A percentile compares a stretch with the other conserved stretches of the same genome.
phyloP scores from a whole-genome alignment of 1,140 invertebrate genomes.

The Heliconius hewitsoni region DNA sequence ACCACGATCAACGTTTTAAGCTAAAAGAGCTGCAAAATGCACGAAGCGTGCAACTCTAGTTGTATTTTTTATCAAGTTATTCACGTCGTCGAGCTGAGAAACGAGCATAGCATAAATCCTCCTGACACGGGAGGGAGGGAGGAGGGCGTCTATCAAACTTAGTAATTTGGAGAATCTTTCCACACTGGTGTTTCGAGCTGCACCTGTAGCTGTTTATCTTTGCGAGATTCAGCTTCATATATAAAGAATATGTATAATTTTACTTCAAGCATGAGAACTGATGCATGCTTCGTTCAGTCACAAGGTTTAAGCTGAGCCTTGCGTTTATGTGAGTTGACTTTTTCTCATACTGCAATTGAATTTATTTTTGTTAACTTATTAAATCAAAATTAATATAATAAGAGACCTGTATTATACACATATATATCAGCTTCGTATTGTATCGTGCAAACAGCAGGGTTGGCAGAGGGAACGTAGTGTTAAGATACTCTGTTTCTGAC shows the following conservation, averaged over 20 bases:
- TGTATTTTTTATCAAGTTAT: neutral
- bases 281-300: too few species aligned
- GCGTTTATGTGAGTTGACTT: too few species aligned
- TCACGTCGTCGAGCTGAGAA: constrained; percentile 1
- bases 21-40: constrained; percentile 1
- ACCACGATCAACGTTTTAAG: neutral
- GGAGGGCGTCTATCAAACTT: neutral
- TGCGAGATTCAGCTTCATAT: neutral
- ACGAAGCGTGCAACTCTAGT: neutral
- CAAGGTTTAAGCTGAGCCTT: neutral
- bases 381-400: too few species aligned
- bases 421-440: too few species aligned
- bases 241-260: too few species aligned
- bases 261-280: too few species aligned
- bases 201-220: constrained; percentile 1
- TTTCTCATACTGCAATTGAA: too few species aligned
- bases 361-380: too few species aligned
- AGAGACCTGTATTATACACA: too few species aligned
- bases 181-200: neutral
- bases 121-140: neutral
- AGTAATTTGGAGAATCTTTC: neutral
- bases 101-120: constrained; percentile 2
- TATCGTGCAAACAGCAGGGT: too few species aligned
- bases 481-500: too few species aligned
- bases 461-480: too few species aligned